A percentile compares a stretch with the other conserved stretches of the same genome.
Evolutionary conservation across 2,797 vertebrate species (phyloP).

Genomic region (Epinephelus malabaricus): DNA sequence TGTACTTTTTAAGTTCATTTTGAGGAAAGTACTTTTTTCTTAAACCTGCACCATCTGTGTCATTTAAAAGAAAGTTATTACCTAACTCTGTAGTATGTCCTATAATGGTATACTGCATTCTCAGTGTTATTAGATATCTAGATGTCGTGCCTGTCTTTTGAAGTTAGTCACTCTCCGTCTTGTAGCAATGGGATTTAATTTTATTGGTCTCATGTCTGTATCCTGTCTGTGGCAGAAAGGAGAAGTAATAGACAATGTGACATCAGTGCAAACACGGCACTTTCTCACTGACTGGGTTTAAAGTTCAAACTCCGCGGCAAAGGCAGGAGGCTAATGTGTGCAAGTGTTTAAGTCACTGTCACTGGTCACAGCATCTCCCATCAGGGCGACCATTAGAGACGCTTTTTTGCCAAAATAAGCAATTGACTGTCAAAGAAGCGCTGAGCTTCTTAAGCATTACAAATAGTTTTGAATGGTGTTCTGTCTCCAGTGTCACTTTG

Average conservation of each 20-base stretch:
- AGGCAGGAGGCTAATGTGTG: constrained; percentile 26
- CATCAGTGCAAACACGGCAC: constrained; percentile 40
- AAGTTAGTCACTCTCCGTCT: constrained; percentile 9
- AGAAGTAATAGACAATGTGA: constrained; percentile 32
- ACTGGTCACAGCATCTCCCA: neutral
- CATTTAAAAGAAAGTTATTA: neutral
- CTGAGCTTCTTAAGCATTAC: neutral
- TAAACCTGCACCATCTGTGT: constrained; percentile 9
- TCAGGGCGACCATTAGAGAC: constrained; percentile 8
- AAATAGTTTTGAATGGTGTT: constrained; percentile 12
- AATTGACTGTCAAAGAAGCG: constrained; percentile 4
- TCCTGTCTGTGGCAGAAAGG: constrained; percentile 50
- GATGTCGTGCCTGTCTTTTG: constrained; percentile 22
- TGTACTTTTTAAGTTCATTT: constrained; percentile 7
- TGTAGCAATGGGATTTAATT: constrained; percentile 14
- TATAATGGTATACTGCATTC: neutral
- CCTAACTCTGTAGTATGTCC: neutral
- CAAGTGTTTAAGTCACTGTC: neutral
- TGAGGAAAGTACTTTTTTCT: neutral
- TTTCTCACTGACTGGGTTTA: constrained; percentile 55
- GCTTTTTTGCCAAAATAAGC: constrained; percentile 8
- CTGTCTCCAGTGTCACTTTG: constrained; percentile 25
- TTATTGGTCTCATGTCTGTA: constrained; percentile 30
- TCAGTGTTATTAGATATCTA: neutral
- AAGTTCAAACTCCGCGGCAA: constrained; percentile 49